Conservation (phyloP, 2,113 vertebrate species). For the Neodontobutis hainanensis region DNA sequence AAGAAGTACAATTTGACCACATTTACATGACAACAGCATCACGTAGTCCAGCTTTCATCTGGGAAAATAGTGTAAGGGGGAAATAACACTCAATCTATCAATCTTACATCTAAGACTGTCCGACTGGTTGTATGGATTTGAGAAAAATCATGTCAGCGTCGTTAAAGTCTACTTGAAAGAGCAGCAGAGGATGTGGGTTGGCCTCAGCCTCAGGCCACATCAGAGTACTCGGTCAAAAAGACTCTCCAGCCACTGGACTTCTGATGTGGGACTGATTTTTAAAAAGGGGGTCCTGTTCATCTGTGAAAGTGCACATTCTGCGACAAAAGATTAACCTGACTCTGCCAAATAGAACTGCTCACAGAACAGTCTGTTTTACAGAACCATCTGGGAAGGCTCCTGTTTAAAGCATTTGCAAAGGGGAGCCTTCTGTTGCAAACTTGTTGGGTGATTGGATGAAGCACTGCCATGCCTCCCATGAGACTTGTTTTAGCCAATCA, state of each 20-base stretch:
- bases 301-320: slow-evolving; percentile 53
- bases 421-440: too few species aligned
- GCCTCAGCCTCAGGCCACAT: slow-evolving; percentile 46
- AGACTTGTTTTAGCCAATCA: too few species aligned
- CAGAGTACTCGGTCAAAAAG: slow-evolving; percentile 30
- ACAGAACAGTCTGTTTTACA: too few species aligned
- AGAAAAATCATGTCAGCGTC: slow-evolving; percentile 32
- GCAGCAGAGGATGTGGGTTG: slow-evolving; percentile 35
- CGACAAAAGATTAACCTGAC: slow-evolving; percentile 32
- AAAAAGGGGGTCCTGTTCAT: slow-evolving; percentile 39
- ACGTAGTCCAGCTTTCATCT: slow-evolving; percentile 20
- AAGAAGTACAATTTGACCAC: slow-evolving; percentile 5
- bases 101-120: slow-evolving; percentile 22
- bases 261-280: slow-evolving; percentile 15
- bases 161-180: slow-evolving; percentile 45
- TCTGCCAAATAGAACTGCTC: too few species aligned
- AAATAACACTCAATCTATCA: slow-evolving; percentile 40
- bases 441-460: too few species aligned
- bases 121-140: slow-evolving; percentile 27
- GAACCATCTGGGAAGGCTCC: too few species aligned
- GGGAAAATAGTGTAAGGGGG: slow-evolving; percentile 4
- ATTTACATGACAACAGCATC: slow-evolving; percentile 33
- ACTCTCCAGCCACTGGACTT: slow-evolving; percentile 26
- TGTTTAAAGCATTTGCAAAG: too few species aligned
- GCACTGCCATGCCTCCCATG: too few species aligned